Evolutionary conservation across 2,113 vertebrate genomes (phyloP).

Genomic region (Myrmophylax atrothorax): DNA sequence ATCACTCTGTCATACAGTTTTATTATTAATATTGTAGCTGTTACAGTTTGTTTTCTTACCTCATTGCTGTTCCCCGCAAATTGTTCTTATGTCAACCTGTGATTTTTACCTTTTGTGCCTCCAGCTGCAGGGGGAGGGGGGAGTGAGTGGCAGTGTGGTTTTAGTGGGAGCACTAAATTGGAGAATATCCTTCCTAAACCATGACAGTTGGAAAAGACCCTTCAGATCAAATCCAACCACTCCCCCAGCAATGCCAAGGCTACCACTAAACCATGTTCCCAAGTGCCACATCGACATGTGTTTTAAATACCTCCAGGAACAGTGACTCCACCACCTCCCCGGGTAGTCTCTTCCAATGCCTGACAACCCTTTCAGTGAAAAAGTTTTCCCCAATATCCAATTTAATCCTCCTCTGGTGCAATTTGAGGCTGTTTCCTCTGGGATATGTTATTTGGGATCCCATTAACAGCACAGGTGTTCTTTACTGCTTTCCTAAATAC

Average conservation of each 20-base stretch:
- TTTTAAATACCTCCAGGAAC: not conserved
- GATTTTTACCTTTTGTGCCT: no score
- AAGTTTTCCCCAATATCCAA: not conserved
- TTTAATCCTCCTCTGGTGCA: not conserved
- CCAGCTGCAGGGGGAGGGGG: no score
- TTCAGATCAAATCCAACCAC: not conserved
- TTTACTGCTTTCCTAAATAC: not conserved
- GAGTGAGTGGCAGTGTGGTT: no score
- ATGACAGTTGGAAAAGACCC: not conserved
- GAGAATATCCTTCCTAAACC: no score
- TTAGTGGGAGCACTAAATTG: no score
- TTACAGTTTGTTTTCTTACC: no score
- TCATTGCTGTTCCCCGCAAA: no score
- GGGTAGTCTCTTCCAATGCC: not conserved
- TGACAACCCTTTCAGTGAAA: not conserved
- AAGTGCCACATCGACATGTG: not conserved
- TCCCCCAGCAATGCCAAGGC: not conserved
- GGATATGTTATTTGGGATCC: not conserved
- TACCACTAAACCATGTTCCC: not conserved
- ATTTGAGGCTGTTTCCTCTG: not conserved
- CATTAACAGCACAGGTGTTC: not conserved
- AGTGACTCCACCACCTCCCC: not conserved
- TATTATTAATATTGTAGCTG: no score
- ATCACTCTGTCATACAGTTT: no score
- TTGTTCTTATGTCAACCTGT: no score